A percentile compares a stretch with the other conserved stretches of the same genome.
phyloP scores from a whole-genome alignment of 2,113 vertebrate genomes.

The Polypterus bichir region DNA sequence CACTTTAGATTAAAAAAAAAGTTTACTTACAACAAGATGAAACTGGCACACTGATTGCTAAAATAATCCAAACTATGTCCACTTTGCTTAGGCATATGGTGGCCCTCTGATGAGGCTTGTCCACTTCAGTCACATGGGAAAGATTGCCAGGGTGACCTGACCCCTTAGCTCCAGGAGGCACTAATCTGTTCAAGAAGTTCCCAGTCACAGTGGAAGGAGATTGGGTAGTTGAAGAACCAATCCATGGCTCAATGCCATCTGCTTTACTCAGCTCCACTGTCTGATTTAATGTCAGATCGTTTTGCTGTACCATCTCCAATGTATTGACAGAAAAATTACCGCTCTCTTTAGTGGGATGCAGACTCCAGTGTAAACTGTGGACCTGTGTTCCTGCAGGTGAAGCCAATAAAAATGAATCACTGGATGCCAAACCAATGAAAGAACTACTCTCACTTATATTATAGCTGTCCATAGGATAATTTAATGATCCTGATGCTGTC shows the following conservation, averaged over 20 bases:
- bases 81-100: conserved; percentile 86
- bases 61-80: conserved; percentile 89
- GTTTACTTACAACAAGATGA: conserved; percentile 87
- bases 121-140: conserved; percentile 61
- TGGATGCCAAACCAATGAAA: conserved; percentile 35
- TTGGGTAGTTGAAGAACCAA: conserved; percentile 48
- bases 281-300: conserved; percentile 10
- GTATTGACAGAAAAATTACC: conserved; percentile 32
- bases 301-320: conserved; percentile 26
- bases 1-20: background rate
- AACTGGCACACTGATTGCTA: conserved; percentile 86
- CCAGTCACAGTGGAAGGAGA: conserved; percentile 54
- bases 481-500: conserved; percentile 44
- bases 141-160: conserved; percentile 58
- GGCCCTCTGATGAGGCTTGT: conserved; percentile 58
- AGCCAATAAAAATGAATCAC: conserved; percentile 17
- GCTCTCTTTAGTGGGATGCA: conserved; percentile 6
- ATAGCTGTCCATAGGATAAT: conserved; percentile 27
- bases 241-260: conserved; percentile 17
- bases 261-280: conserved; percentile 24
- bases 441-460: conserved; percentile 42
- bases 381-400: background rate
- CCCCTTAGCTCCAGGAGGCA: conserved; percentile 67
- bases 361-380: background rate
- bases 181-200: conserved; percentile 78